Conservation (phyloP, 2,797 vertebrate genomes). For the Pteropus rufus region DNA sequence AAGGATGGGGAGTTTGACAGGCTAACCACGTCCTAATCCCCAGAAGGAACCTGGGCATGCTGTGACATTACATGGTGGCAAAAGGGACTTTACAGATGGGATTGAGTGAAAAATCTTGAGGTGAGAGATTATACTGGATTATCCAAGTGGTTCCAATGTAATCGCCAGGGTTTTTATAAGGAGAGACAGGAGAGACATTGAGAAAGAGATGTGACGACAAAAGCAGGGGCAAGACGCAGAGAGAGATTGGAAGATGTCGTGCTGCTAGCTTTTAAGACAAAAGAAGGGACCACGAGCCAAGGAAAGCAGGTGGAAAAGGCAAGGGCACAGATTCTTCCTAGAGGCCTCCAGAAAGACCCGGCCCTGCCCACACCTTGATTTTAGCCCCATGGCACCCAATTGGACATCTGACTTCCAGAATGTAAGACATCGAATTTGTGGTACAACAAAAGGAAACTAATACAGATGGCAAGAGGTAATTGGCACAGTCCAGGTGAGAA, state of each 20-base stretch:
- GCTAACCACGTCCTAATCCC: accelerated
- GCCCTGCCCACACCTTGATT: background rate
- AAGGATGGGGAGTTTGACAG: background rate
- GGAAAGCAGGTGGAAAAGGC: no score
- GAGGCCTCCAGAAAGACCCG: background rate
- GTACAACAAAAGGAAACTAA: background rate
- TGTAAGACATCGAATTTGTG: background rate
- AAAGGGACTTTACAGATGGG: background rate
- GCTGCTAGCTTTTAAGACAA: background rate
- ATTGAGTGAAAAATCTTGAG: background rate
- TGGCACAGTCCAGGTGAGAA: background rate
- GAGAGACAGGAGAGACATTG: background rate
- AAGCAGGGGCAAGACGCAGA: background rate
- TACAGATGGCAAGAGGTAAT: background rate
- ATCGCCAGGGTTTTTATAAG: background rate
- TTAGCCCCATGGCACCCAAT: background rate
- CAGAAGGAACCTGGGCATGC: no score
- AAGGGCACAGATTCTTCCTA: background rate
- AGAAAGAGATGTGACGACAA: background rate
- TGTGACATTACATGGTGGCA: background rate
- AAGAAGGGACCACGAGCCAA: background rate
- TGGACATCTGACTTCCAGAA: background rate
- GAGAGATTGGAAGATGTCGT: background rate
- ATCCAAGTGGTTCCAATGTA: background rate
- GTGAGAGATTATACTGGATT: no score